Base-by-base conservation (phyloP, 2,113 vertebrate species). In the Pterocles orientalis region DNA sequence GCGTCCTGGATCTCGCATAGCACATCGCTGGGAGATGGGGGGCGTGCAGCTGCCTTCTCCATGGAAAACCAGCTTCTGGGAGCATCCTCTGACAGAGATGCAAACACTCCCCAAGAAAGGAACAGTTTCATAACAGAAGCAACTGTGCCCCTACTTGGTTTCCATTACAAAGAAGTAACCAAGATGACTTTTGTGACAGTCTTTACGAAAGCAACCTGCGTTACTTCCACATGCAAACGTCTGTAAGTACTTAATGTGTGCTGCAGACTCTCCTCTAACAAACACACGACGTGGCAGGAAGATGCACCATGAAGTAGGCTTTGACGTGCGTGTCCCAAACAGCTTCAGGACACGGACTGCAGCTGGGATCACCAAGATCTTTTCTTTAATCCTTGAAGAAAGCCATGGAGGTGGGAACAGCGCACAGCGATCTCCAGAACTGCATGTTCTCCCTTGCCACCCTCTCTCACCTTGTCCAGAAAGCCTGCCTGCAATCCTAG, bases 381-480 rank as follows among this genome's bases (percentile, higher is more conserved):
- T 78, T 23, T n/a, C 68, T 90, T 88, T 65, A 26, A 88, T 75
- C 26, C 8, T 10, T 53, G 51, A 75, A 92, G 64, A 88, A 84
- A 92, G 73, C 25, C 50, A 85, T 0, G 2, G 45, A 82, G 41
- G 54, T 39, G 25, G n/a, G 64, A 84, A 92, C 34, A 84, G 28
- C 7, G 19, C 88, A 89, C 53, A 85, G 73, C 36, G 61, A 54
- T n/a, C 61, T 80, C 83, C 50, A 94, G 95, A 94, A 92, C 90
- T 56, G 36, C 28, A 21, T 88, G 92, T 96, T 94, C 86, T 89
- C 56, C 50, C 77, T 91, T 72, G 57, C 73, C 58, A 88, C 57
- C n/a, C 36, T 91, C 53, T 83, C 85, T 94, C 88, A 89, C 83
- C 73, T 82, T 62, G 41, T 18, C 66, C 80, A 91, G 69, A 94